These are phyloP conservation scores for Wasmannia auropunctata DNA, from an alignment of 1,140 invertebrate genomes.

Conservation along the genomic window DNA sequence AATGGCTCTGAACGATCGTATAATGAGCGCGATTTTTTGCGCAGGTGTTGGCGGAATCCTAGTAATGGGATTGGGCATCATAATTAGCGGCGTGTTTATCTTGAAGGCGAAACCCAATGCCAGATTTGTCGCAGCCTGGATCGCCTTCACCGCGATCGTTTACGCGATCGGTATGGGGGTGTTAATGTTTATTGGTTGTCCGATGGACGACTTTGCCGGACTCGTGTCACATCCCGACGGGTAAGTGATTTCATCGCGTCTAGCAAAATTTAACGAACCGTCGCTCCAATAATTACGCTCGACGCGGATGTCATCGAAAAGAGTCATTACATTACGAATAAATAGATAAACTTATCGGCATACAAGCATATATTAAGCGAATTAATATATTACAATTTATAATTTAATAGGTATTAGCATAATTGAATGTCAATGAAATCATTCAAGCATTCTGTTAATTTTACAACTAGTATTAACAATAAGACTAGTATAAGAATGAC, in stretches of 20 bases:
- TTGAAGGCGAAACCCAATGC: constrained; percentile 93
- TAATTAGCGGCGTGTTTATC: constrained; percentile 94
- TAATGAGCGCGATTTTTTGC: constrained; percentile 50
- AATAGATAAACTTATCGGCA: neutral
- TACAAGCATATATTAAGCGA: neutral
- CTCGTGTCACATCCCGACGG: constrained; percentile 84
- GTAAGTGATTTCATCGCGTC: constrained; percentile 73
- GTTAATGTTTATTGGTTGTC: constrained; percentile 95
- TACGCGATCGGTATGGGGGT: constrained; percentile 95
- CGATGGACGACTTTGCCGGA: constrained; percentile 93
- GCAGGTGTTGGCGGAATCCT: constrained; percentile 95
- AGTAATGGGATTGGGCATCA: constrained; percentile 96
- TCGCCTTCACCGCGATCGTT: constrained; percentile 94
- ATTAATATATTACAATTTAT: neutral
- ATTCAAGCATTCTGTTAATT: neutral
- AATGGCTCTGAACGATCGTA: constrained; percentile 10
- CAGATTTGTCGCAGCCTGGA: constrained; percentile 95
- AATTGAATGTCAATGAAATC: neutral
- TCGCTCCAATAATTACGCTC: neutral
- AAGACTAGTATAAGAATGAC: neutral
- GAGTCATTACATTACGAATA: neutral
- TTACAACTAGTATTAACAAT: neutral
- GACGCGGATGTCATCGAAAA: neutral
- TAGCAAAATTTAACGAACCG: neutral
- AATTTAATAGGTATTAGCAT: neutral